phyloP scores from a whole-genome alignment of 2,888 invertebrate species.

The Drosophila austrosaltans region DNA sequence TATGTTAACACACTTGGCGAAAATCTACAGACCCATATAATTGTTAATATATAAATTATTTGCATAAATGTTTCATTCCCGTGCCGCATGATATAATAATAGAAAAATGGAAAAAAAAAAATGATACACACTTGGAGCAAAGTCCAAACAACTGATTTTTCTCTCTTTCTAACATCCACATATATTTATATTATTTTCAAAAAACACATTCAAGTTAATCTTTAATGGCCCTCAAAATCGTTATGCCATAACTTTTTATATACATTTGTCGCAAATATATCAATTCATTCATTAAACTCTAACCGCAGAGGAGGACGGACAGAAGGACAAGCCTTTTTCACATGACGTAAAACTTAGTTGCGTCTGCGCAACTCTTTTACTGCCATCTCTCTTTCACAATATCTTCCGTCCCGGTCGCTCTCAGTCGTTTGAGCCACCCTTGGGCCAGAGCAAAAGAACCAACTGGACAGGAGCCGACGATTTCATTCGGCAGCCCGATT shows the following conservation, averaged over 20 bases:
- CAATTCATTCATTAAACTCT: conserved; percentile 22
- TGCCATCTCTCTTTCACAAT: not conserved
- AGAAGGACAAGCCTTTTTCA: conserved; percentile 10
- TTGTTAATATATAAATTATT: no score
- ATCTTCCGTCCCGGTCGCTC: conserved; percentile 5
- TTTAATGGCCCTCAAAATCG: no score
- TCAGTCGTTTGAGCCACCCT: conserved; percentile 9
- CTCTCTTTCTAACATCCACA: no score
- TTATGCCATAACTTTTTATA: not conserved
- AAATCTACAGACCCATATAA: conserved; percentile 16
- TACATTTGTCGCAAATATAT: conserved; percentile 8
- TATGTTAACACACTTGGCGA: conserved; percentile 43
- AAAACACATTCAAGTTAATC: no score
- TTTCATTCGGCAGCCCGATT: conserved; percentile 27
- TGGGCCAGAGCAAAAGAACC: conserved; percentile 23
- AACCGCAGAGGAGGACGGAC: not conserved
- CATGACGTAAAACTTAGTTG: conserved; percentile 10
- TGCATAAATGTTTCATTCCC: no score
- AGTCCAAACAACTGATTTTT: no score
- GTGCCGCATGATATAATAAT: no score
- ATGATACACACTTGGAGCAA: no score
- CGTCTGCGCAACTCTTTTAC: conserved; percentile 24
- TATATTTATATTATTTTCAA: no score
- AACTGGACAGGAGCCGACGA: not conserved
- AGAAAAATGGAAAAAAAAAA: no score